Evolutionary conservation across 2,888 invertebrate genomes (phyloP), one percentile per base, ranked within the genome.

Genomic region (Entomobrya proxima): DNA sequence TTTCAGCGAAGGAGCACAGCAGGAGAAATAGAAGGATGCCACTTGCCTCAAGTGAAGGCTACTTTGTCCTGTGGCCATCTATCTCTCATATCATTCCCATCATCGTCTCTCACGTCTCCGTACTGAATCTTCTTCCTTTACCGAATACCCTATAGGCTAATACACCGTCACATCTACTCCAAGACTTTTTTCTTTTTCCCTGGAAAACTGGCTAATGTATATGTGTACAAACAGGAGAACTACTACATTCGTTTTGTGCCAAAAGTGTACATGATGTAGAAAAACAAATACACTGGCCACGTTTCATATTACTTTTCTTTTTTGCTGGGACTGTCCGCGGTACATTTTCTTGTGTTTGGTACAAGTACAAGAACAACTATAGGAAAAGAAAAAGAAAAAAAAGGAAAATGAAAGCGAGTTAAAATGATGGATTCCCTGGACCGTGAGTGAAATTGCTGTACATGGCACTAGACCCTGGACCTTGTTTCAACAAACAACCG

Each of bases 31-130:
- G 78, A 50, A 78, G 50, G 67, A 64, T 67, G 78, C 78, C 64
- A 78, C 77, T 79, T 79, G 40, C 67, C 44, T 78, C 61, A 79
- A 79, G 78, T 79, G 78, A 79, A 67, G 78, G 67, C 78, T 79
- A 77, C 40, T 77, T 79, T 79, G 50, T 72, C 47, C 72, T 72
- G 47, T n/a, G 32, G 72, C 27, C 50, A 72, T 50, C 47, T 72
- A 47, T 72, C 72, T 72, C 72, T 72, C 72, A 72, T 72, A 72
- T 72, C 72, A 72, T 72, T 72, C 72, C 21, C 67, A 67, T 40
- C 67, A 50, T 47, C 50, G n/a, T 72, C 72, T 47, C 50, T 72
- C 72, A 72, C 72, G 72, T 72, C 67, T 64, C 47, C 52, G 4
- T 11, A 61, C 37, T 30, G 21, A 64, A 79, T 79, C 67, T 67